Evolutionary conservation across 2,113 vertebrate genomes (phyloP).

Genomic region (Lepus timidus): DNA sequence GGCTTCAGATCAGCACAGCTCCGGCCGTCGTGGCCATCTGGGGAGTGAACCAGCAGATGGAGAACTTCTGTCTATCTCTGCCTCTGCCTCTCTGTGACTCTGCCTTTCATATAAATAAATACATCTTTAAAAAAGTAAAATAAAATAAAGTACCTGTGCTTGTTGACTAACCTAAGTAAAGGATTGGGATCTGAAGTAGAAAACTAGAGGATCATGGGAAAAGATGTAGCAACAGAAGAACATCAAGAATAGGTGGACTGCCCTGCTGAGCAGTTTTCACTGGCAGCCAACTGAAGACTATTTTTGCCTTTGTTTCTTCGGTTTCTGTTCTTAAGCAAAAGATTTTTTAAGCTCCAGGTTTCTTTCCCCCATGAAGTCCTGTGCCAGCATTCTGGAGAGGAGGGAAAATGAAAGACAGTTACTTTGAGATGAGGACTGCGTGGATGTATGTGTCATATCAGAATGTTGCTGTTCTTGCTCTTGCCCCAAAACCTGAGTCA

Average conservation of each 20-base stretch:
- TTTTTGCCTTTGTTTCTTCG: conserved; percentile 56
- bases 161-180: conserved; percentile 29
- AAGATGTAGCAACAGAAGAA: neutral
- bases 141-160: neutral
- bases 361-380: neutral
- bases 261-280: neutral
- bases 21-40: no score
- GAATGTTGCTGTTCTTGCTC: neutral
- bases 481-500: neutral
- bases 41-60: no score
- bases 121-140: no score
- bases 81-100: no score
- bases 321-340: conserved; percentile 47
- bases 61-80: no score
- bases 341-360: neutral
- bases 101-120: no score
- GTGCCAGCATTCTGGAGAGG: neutral
- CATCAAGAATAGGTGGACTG: neutral
- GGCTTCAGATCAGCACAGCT: no score
- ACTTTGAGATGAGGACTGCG: conserved; percentile 9
- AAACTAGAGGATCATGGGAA: neutral
- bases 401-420: conserved; percentile 32
- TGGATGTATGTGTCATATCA: neutral
- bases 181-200: neutral
- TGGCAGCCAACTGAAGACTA: neutral